Base-by-base conservation (phyloP, 2,113 vertebrate species). In the Ameiurus melas region DNA sequence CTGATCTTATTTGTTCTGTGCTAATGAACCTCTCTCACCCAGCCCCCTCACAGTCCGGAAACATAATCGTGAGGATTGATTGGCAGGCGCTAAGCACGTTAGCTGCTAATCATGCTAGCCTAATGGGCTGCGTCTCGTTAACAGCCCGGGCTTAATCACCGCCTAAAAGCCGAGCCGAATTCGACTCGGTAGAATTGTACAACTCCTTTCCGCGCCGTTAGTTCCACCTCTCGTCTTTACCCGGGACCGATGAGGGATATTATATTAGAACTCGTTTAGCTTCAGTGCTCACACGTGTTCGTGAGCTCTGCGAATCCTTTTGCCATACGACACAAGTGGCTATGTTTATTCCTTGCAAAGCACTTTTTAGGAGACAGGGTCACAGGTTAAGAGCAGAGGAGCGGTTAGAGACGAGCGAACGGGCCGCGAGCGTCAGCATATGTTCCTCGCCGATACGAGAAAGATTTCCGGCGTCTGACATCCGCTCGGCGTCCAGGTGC, bases 21-120 rank as follows among this genome's bases (percentile, higher is more conserved):
- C 95, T 95, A 95, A 96, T 95, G 95, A 95, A 95, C 92, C 88
- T 86, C 90, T 93, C 92, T 93, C 93, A 82, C 55, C 53, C 30
- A 82, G 25, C 53, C 80, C 30, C 94, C 94, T 94, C 93, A 90
- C 83, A 92, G 93, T 94, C 95, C 95, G 94, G 95, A 95, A 95
- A 92, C 88, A 87, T 93, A 92, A 93, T 94, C 94, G 93, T 92
- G 93, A 88, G 89, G 91, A 80, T 87, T 95, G 95, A 95, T 95
- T 94, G 95, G 93, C 94, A 94, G 92, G 64, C 94, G 86, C 89
- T 93, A 94, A 95, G 93, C 92, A 93, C 82, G 92, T 91, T 93
- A 93, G 94, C 91, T 90, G 90, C 90, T 92, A 92, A 95, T 96
- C 43, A 6, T 47, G 43, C 43, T 47, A 47, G 43, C 94, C 93